Evolutionary conservation across 2,797 vertebrate genomes (phyloP).

Genomic region (Dromococcyx pavoninus): DNA sequence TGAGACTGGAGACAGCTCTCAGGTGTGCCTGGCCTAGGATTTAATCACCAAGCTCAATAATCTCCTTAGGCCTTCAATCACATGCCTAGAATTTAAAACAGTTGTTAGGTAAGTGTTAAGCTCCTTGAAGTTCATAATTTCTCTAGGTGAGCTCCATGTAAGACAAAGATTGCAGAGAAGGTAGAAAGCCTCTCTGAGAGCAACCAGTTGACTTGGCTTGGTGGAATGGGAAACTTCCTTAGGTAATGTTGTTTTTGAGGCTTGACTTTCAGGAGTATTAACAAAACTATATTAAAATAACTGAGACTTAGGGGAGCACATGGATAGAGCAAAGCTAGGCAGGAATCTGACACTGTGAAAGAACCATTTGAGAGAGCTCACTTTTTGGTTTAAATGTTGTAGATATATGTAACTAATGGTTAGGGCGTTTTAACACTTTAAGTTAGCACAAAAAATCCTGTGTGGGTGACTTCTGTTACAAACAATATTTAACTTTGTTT

Average conservation of each 20-base stretch:
- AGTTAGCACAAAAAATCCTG: not conserved
- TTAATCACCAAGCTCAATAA: not conserved
- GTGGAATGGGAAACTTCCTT: not conserved
- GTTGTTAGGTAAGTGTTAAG: not conserved
- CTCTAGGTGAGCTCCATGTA: slow-evolving; percentile 16
- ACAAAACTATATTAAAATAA: not conserved
- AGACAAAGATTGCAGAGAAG: too few relatives aligned
- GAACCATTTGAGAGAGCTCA: not conserved
- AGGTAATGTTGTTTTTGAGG: not conserved
- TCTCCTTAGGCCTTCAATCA: not conserved
- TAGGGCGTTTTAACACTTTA: not conserved
- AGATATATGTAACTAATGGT: not conserved
- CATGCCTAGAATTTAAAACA: not conserved
- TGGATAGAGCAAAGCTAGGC: not conserved
- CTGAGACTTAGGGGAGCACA: not conserved
- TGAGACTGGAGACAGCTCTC: not conserved
- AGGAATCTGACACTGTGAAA: not conserved
- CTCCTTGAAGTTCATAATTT: not conserved
- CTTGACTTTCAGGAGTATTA: not conserved
- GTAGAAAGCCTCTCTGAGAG: not conserved
- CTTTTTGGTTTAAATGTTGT: not conserved
- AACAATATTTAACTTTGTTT: not conserved
- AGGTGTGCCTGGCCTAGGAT: slow-evolving; percentile 20
- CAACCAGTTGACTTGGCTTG: not conserved
- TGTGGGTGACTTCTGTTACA: not conserved